phyloP scores from a whole-genome alignment of 2,113 vertebrate species.

The Phaetusa simplex region DNA sequence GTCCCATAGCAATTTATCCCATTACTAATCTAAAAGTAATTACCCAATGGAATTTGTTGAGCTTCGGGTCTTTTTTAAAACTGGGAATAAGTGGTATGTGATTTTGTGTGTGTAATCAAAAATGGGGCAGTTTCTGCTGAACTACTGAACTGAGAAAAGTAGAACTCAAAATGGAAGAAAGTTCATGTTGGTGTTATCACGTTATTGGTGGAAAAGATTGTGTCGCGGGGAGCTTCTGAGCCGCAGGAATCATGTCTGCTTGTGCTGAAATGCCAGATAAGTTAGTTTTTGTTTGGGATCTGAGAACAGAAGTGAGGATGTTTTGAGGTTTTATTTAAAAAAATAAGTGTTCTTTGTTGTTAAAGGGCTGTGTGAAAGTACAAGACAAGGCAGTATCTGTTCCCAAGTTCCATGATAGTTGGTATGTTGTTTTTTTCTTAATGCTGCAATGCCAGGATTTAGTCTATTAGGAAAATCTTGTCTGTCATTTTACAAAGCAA shows the following conservation, averaged over 20 bases:
- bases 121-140: background rate
- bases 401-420: background rate
- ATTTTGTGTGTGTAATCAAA: background rate
- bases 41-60: background rate
- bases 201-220: background rate
- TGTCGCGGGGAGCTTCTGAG: background rate
- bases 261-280: background rate
- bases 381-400: background rate
- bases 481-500: background rate
- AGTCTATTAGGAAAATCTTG: background rate
- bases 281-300: background rate
- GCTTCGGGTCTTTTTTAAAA: background rate
- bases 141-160: background rate
- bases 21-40: background rate
- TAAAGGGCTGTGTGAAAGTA: background rate
- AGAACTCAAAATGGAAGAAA: background rate
- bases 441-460: background rate
- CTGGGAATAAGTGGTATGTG: background rate
- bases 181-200: background rate
- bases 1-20: background rate
- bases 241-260: background rate
- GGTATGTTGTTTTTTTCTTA: background rate
- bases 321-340: background rate
- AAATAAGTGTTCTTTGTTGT: background rate
- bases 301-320: background rate